phyloP scores from a whole-genome alignment of 1,140 invertebrate species.

The Drosophila ficusphila region DNA sequence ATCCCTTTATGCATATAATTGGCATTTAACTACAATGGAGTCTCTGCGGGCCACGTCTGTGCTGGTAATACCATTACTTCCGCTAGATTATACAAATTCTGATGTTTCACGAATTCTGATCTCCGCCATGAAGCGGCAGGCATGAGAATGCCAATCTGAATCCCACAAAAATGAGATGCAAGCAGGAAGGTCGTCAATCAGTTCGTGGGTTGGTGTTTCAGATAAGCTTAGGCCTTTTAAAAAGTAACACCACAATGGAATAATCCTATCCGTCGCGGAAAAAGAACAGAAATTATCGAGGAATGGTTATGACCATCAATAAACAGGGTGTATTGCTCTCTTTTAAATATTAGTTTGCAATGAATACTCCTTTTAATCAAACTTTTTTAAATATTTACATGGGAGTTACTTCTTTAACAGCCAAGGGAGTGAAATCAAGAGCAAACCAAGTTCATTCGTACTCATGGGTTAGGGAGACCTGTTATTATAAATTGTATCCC shows the following conservation, averaged over 20 bases:
- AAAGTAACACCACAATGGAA: constrained; percentile 1
- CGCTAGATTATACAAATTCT: constrained; percentile 60
- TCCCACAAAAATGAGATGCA: constrained; percentile 14
- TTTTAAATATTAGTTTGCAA: not conserved
- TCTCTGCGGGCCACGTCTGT: constrained; percentile 49
- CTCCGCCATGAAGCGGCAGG: constrained; percentile 2
- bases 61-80: constrained; percentile 62
- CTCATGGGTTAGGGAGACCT: too few species aligned
- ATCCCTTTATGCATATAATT: constrained; percentile 79
- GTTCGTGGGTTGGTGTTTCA: not conserved
- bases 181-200: constrained; percentile 5
- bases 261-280: constrained; percentile 24
- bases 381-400: too few species aligned
- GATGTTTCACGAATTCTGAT: constrained; percentile 18
- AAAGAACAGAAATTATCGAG: not conserved
- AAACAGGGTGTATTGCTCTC: not conserved
- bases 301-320: not conserved
- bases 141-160: constrained; percentile 17
- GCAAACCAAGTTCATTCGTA: too few species aligned
- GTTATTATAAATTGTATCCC: too few species aligned
- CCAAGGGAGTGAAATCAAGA: too few species aligned
- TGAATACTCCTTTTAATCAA: too few species aligned
- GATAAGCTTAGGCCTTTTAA: constrained; percentile 21
- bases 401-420: too few species aligned
- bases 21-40: constrained; percentile 66